Evolutionary conservation across 2,797 vertebrate genomes (phyloP), one percentile per base, ranked within the genome.

Genomic region (Urocyon cinereoargenteus): DNA sequence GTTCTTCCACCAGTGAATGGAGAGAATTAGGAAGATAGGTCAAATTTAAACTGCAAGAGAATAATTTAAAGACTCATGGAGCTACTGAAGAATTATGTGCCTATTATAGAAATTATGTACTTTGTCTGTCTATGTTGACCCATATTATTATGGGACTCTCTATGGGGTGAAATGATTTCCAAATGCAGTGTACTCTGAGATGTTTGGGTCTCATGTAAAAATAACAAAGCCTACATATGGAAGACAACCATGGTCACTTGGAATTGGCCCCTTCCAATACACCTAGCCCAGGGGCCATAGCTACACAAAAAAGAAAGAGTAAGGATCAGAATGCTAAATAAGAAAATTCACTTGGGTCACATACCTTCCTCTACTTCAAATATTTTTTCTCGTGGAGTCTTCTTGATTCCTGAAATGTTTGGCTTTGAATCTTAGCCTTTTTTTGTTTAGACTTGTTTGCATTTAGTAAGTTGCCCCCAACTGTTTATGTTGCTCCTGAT

Each of bases 41-140:
- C 51, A 93, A 84, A 87, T 45, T 87, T 93, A 92, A 97, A 85
- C 15, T 66, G 0, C 11, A 81, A 84, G 28, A 93, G 34, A 90
- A 94, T 82, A 28, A 84, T 24, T n/a, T 49, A 90, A 96, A 75
- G 34, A 28, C 15, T 28, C 86, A 13, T 85, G 34, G 10, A 8
- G 53, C 51, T 66, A 88, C 15, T 53, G 28, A 66, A 55, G 61
- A 85, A 82, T 86, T 88, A 75, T 15, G 72, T 15, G 10, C 6
- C 26, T 28, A 57, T 88, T 24, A 70, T 51, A 88, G 12, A 94
- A 89, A 95, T 40, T 73, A 24, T 64, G 28, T 18, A 66, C 79
- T 6, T 86, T 92, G 84, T 90, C 66, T 91, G 0, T 53, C 28
- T 79, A 95, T 79, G 18, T 73, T 94, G 61, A 78, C 36, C 24